Evolutionary conservation across 2,797 vertebrate genomes (phyloP), one percentile per base, ranked within the genome.

Genomic region (Nannoperca australis): DNA sequence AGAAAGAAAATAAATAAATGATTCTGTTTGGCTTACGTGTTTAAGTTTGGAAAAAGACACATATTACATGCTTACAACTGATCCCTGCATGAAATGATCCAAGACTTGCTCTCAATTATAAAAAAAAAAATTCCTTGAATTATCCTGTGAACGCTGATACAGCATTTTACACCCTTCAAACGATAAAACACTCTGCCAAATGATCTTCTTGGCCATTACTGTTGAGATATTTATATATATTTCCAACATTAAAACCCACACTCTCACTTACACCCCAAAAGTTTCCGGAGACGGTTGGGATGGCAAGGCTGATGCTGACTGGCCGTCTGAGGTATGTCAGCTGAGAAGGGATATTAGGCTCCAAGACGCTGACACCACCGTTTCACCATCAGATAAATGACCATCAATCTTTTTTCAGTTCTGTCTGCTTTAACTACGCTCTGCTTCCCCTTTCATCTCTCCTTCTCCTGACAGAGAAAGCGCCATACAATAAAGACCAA

Each of bases 201-300:
- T 64, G 36, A 66, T 80, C 49, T 40, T 70, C 51, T 78, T 40
- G 68, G 77, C 80, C 62, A 22, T 14, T 51, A 59, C 67, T 36
- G 55, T 27, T 51, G 75, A 76, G 53, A 83, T 79, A 86, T 90
- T 76, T 81, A 84, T 85, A 61, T 44, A 20, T 61, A 64, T 68
- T 61, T 67, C 42, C 11, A 32, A 70, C 45, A 40, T 62, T 64
- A 84, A 84, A 78, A 78, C 51, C 58, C 72, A 70, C 68, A 13
- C 30, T 58, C 70, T 62, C n/a, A 2, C 36, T 56, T 20, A 71
- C 60, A 32, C 47, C 40, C 42, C 4, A 45, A 72, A 51, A 38
- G 60, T 50, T 51, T 45, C 71, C 62, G 32, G 22, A 85, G 60
- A 58, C 47, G 22, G 54, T 38, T 12, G 10, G 30, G 24, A 49